Evolutionary conservation across 2,113 vertebrate genomes (phyloP).

Genomic region (Pyxicephalus adspersus): DNA sequence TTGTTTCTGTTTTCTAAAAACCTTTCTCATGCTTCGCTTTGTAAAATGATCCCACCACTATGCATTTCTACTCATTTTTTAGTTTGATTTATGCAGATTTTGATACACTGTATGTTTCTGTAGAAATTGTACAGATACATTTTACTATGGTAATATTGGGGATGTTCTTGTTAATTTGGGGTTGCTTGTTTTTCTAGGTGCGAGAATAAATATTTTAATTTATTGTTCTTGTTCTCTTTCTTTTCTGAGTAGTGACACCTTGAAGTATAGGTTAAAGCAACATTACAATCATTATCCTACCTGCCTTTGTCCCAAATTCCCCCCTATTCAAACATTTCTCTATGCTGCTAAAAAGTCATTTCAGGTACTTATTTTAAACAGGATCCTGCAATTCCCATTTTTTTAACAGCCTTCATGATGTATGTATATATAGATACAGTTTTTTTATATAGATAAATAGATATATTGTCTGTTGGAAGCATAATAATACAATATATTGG

Average conservation of each 20-base stretch:
- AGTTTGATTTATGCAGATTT: conserved; percentile 86
- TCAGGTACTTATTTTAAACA: too few relatives aligned
- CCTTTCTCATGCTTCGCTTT: conserved; percentile 75
- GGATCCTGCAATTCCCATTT: too few relatives aligned
- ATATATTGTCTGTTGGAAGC: too few relatives aligned
- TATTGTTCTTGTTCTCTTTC: conserved; percentile 53
- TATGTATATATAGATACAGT: too few relatives aligned
- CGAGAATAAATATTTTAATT: conserved; percentile 78
- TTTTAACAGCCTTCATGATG: too few relatives aligned
- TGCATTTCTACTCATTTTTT: conserved; percentile 83
- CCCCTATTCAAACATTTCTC: too few relatives aligned
- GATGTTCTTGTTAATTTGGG: conserved; percentile 72
- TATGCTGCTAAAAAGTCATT: too few relatives aligned
- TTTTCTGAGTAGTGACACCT: background rate
- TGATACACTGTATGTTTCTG: conserved; percentile 87
- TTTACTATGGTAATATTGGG: conserved; percentile 77
- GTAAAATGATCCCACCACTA: conserved; percentile 80
- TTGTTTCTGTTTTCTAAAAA: conserved; percentile 70
- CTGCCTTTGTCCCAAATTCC: too few relatives aligned
- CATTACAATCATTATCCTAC: too few relatives aligned
- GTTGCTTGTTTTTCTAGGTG: conserved; percentile 81
- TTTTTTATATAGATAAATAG: too few relatives aligned
- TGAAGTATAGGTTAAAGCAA: background rate
- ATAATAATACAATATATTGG: too few relatives aligned
- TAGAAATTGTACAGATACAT: conserved; percentile 83